Base-by-base conservation (phyloP, 2,888 invertebrate genomes). In the Saturnia pavonia region DNA sequence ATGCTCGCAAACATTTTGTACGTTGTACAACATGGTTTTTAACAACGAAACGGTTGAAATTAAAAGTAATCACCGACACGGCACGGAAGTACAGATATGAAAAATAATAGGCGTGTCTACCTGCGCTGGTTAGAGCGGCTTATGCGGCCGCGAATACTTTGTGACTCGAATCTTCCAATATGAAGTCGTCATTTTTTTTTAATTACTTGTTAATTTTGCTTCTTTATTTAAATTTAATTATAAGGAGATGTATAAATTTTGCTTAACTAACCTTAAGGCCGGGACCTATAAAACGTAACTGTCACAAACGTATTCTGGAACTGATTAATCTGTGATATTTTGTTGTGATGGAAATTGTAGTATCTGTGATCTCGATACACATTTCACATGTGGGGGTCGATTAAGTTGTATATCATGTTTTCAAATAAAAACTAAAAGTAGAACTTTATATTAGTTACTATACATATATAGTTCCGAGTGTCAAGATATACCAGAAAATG, bases 21-120 rank as follows among this genome's bases (percentile, higher is more conserved):
- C 81, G 82, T 84, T 87, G 85, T 86, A 83, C 81, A 83, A 87
- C 88, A 86, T 83, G 87, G 80, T 84, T 88, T 86, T 85, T 82
- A 86, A 83, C 81, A 82, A 80, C 80, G 80, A 84, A 85, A 87
- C 84, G 84, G 86, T 85, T 82, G 84, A 84, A 87, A 91, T 90
- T 91, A 91, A 91, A 91, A 91, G 83, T 91, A 89, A 92, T 91
- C 85, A 85, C 80, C 78, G 80, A 79, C 79, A 81, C 80, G 83
- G 82, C 82, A 84, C 85, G 88, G 85, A 87, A 86, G 81, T 85
- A 80, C 83, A 87, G 87, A 89, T 89, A 91, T 91, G 89, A 88
- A 88, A 87, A 90, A 90, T 88, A 90, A 88, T 86, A 88, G 84
- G 84, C 76, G 76, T 79, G 80, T 82, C 81, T 84, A 83, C 82